These are phyloP conservation scores for Bellardia bayeri DNA, from an alignment of 2,888 invertebrate species.

Conservation along the genomic window DNA sequence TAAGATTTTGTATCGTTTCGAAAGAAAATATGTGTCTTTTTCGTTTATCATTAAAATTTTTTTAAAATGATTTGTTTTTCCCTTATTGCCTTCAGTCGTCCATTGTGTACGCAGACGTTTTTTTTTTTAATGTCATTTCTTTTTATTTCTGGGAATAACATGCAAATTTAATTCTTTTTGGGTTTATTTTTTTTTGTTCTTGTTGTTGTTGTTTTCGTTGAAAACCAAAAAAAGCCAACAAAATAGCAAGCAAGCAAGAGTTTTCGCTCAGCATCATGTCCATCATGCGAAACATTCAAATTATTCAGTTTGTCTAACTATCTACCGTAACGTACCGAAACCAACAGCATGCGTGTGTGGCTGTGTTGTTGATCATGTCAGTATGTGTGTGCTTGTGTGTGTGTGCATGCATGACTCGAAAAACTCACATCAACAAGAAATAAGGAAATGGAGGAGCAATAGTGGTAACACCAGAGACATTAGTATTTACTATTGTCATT, in stretches of 20 bases:
- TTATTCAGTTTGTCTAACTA: slow-evolving; percentile 67
- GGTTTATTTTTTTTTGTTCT: background rate
- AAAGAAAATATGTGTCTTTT: slow-evolving; percentile 16
- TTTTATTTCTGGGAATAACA: slow-evolving; percentile 68
- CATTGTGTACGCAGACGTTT: slow-evolving; percentile 42
- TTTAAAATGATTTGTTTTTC: slow-evolving; percentile 51
- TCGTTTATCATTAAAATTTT: slow-evolving; percentile 49
- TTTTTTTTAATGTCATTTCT: slow-evolving; percentile 64
- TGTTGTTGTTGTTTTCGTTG: background rate
- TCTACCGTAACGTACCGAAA: slow-evolving; percentile 53
- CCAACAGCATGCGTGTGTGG: slow-evolving; percentile 66
- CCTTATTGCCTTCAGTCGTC: slow-evolving; percentile 34
- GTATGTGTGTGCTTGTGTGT: slow-evolving; percentile 68
- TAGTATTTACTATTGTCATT: slow-evolving; percentile 9
- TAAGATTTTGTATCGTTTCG: background rate
- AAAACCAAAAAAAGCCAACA: slow-evolving; percentile 50
- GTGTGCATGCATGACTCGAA: slow-evolving; percentile 80
- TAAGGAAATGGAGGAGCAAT: background rate
- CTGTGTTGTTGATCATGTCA: background rate
- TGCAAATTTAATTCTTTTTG: slow-evolving; percentile 68
- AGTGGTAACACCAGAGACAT: background rate
- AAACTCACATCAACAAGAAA: slow-evolving; percentile 66
- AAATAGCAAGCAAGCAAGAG: slow-evolving; percentile 42
- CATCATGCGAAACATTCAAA: slow-evolving; percentile 70
- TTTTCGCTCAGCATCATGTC: slow-evolving; percentile 64